Base-by-base conservation (phyloP, 2,797 vertebrate genomes). In the Atherinosoma microstoma region DNA sequence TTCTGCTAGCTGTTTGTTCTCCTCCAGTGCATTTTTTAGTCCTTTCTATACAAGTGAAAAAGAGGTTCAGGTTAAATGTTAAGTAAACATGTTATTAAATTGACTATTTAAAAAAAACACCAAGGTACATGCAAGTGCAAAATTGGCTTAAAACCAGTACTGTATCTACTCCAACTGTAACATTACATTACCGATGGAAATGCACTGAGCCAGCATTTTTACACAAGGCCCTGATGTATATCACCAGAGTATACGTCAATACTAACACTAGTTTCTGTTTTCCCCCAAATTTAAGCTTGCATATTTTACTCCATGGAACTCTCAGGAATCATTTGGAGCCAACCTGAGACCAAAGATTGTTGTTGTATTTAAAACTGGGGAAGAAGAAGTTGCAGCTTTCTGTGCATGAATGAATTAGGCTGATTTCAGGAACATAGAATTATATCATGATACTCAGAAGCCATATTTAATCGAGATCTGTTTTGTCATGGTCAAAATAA, bases 1-100 rank as follows among this genome's bases (percentile, higher is more conserved):
- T 20, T 81, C 86, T 58, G 94, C 94, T 87, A 97, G 90, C 51
- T 34, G 83, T 27, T 80, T 29, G 69, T 97, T 97, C 90, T 96
- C 92, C 73, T 70, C 38, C 51, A 96, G 76, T 0, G 81, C 84
- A 63, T 80, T 27, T 35, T 85, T 62, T 64, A 96, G 89, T 35
- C 67, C 34, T 80, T 82, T 78, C 96, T 97, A 47, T 47, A 77
- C 22, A 60, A n/a, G 27, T 27, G 10, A 24, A 76, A 49, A 49
- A 49, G 40, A 58, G 15, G 11, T 70, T 72, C 11, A 16, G 40
- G 27, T 68, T 22, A 56, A 58, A 58, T n/a, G 30, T 20, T 22
- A 7, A 60, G 58, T 13, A 30, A 62, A 32, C 27, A 30, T 24
- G 11, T 58, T 63, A 16, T 4, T 34, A 79, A 12, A 57, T 11